A percentile compares a stretch with the other conserved stretches of the same genome.
These are phyloP conservation scores for Watsonalla binaria DNA, from an alignment of 2,888 invertebrate species.

Conservation along the genomic window DNA sequence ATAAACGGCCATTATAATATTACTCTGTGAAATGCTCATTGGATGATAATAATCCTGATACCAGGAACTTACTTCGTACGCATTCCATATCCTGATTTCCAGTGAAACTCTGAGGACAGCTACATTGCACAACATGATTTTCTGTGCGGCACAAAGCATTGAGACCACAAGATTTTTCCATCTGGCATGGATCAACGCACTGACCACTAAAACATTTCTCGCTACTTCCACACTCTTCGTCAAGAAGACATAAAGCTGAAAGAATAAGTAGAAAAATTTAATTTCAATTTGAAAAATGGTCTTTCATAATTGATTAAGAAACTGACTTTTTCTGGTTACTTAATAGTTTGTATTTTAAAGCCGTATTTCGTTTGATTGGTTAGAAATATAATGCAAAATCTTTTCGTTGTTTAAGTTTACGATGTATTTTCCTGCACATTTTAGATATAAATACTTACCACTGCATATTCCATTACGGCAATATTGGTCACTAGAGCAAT, in stretches of 20 bases:
- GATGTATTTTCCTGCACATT: no score
- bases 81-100: conserved; percentile 91
- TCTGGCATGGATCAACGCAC: conserved; percentile 88
- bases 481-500: conserved; percentile 88
- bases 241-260: conserved; percentile 86
- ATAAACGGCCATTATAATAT: neutral
- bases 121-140: conserved; percentile 87
- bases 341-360: no score
- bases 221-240: conserved; percentile 87
- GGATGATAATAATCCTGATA: neutral
- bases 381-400: no score
- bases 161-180: conserved; percentile 88
- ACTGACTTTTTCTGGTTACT: no score
- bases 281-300: neutral
- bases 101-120: conserved; percentile 91
- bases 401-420: no score
- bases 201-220: conserved; percentile 91
- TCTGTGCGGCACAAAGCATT: conserved; percentile 87
- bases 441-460: conserved; percentile 70
- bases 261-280: conserved; percentile 10
- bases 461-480: conserved; percentile 89
- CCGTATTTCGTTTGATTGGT: no score
- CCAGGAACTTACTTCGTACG: conserved; percentile 83
- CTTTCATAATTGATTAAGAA: no score
- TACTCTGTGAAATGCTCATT: conserved; percentile 4